Conservation (phyloP, 2,888 invertebrate species). For the Lumbricus terrestris region DNA sequence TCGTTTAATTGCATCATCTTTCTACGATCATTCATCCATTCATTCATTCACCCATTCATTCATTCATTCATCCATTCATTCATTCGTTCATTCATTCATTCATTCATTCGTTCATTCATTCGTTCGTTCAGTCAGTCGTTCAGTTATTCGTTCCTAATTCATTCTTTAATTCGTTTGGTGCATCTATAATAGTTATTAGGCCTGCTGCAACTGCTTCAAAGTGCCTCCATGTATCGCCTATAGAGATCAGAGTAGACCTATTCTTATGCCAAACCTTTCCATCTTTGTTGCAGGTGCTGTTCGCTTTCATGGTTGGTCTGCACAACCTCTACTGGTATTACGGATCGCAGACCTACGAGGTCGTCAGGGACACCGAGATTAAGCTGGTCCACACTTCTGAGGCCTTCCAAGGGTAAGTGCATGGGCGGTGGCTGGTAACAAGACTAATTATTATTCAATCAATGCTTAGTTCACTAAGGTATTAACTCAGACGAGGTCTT, state of each 20-base stretch:
- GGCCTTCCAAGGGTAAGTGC: constrained; percentile 57
- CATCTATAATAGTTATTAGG: no score
- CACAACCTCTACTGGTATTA: constrained; percentile 61
- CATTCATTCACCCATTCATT: background rate
- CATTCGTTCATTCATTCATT: background rate
- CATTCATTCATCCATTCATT: background rate
- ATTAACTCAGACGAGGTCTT: no score
- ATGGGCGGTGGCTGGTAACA: background rate
- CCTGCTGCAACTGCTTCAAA: no score
- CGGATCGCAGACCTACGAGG: constrained; percentile 52
- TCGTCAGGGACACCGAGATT: constrained; percentile 45
- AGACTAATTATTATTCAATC: background rate
- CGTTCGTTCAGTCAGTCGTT: no score
- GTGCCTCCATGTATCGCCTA: no score
- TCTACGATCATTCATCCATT: background rate
- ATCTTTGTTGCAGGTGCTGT: constrained; percentile 40
- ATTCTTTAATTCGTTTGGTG: no score
- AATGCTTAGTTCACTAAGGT: no score
- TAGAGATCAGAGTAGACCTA: background rate
- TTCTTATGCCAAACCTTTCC: background rate
- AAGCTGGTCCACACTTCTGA: constrained; percentile 53
- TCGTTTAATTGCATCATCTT: no score
- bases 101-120: background rate
- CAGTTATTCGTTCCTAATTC: no score
- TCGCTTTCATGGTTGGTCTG: constrained; percentile 60